Base-by-base conservation (phyloP, 2,888 invertebrate species). In the Cheilosia urbana region DNA sequence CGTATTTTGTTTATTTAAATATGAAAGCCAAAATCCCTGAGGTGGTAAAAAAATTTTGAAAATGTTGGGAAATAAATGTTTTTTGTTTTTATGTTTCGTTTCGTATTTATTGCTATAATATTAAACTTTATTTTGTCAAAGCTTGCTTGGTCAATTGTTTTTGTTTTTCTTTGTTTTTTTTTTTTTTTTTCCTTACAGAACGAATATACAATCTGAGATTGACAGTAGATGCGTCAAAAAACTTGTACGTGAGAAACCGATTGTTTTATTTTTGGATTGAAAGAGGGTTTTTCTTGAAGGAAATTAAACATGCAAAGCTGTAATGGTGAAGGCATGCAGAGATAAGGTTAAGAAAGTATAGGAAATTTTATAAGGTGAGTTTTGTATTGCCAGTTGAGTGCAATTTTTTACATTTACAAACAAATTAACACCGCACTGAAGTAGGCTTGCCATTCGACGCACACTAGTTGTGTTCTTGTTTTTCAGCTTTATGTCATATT, bases 21-120 rank as follows among this genome's bases (percentile, higher is more conserved):
- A 73, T 82, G 87, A 87, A 87, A 87, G 87, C 87, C 87, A 82
- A 87, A 87, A 87, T 87, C 82, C 87, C 87, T 87, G 87, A 87
- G 87, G 87, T 87, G 77, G 58, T 87, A 69, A 73, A 82, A 24
- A 78, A 82, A 78, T 78, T 68, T 17, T 30, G 19, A 76, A 63
- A 66, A 76, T 72, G 24, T 42, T 63, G 55, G 55, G 66, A 75
- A 78, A 73, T 57, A 51, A 65, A 62, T 68, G 24, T 66, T 73
- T 19, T 69, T 37, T n/a, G 9, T 19, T 45, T 71, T 58, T n/a
- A 37, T 42, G 40, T 55, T 62, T 58, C 49, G 63, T 62, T 57
- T 57, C 66, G 15, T 62, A 60, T 62, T 68, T 65, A 53, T 53
- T 19, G 21, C 47, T 78, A 66, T 69, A 62, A 53, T 34, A 27